Conservation (phyloP, 2,113 vertebrate species). For the Ptyas mucosa region DNA sequence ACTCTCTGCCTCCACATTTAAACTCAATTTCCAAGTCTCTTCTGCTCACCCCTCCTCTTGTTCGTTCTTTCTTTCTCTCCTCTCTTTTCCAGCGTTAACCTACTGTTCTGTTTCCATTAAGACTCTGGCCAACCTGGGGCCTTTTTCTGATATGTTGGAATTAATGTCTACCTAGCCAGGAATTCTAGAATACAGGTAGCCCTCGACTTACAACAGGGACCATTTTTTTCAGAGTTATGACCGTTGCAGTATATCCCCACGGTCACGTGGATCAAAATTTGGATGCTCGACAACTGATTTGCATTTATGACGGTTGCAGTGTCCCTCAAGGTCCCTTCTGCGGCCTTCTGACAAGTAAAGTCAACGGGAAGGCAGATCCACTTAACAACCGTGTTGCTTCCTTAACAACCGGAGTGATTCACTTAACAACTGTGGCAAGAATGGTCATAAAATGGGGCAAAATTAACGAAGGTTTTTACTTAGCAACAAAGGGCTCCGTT, state of each 20-base stretch:
- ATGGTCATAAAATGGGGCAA: neutral
- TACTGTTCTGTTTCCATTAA: neutral
- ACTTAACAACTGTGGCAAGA: neutral
- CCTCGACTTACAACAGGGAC: neutral
- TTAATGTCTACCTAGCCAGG: neutral
- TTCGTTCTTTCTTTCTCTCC: neutral
- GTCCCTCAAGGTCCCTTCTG: neutral
- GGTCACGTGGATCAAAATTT: neutral
- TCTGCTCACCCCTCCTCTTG: too few species aligned
- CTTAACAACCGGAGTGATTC: neutral
- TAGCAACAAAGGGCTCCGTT: neutral
- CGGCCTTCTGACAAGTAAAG: neutral
- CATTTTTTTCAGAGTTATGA: neutral
- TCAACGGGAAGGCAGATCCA: neutral
- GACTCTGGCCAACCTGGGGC: neutral
- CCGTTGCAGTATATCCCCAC: neutral
- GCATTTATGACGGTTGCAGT: accelerated
- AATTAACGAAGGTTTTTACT: too few species aligned
- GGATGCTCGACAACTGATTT: neutral
- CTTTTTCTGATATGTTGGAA: neutral
- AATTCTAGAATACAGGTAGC: neutral
- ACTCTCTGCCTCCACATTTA: neutral
- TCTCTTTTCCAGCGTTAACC: neutral
- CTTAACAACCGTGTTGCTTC: neutral
- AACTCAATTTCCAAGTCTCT: neutral